Conservation (phyloP, 2,113 vertebrate species). For the Uria lomvia region DNA sequence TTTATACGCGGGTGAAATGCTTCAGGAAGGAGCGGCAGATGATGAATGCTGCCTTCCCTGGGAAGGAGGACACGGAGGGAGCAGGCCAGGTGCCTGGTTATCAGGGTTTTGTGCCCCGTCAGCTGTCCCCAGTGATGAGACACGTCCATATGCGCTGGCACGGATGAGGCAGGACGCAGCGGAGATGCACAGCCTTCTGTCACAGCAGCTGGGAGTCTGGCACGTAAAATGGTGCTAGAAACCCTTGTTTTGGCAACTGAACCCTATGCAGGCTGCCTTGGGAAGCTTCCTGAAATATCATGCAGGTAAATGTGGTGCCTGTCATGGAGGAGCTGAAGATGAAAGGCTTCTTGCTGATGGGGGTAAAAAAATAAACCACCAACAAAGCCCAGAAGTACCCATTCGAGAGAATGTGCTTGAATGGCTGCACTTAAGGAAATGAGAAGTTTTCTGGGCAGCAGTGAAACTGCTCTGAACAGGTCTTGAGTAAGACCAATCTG, state of each 20-base stretch:
- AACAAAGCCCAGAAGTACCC: not conserved
- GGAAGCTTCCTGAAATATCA: not conserved
- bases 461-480: not conserved
- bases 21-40: not conserved
- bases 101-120: not conserved
- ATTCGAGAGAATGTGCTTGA: not conserved
- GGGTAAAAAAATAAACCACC: rapidly evolving
- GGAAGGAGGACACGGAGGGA: not conserved
- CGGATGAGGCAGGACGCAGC: not conserved
- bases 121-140: constrained; percentile 18
- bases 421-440: not conserved
- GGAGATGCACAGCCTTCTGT: constrained; percentile 27
- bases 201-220: constrained; percentile 53
- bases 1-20: not conserved
- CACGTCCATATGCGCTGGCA: not conserved
- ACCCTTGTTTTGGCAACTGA: not conserved
- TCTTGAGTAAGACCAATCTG: not conserved
- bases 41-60: not conserved
- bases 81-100: not conserved
- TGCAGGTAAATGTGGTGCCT: not conserved
- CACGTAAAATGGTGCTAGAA: constrained; percentile 41
- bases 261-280: not conserved
- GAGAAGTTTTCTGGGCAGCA: not conserved
- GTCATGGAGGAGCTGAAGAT: not conserved
- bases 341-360: not conserved